phyloP scores from a whole-genome alignment of 1,140 invertebrate genomes.

The Lasioglossum albipes region DNA sequence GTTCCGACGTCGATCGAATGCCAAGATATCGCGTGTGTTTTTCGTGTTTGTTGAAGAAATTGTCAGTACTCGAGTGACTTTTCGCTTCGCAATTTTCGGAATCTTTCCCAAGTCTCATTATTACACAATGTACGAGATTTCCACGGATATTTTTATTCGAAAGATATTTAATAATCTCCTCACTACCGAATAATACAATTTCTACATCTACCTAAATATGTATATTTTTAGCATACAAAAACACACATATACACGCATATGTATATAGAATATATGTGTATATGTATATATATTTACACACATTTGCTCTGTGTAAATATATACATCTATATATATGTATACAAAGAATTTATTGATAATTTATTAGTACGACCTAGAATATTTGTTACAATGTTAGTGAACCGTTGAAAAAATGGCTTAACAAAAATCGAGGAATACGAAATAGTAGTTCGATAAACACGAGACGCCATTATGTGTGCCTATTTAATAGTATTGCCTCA shows the following conservation, averaged over 20 bases:
- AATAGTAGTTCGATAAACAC: slow-evolving; percentile 41
- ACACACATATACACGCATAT: no score
- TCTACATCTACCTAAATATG: no score
- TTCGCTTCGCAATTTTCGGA: neutral
- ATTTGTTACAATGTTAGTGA: no score
- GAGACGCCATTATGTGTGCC: slow-evolving; percentile 21
- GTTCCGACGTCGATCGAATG: neutral
- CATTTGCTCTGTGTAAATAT: no score
- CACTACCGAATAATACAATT: no score
- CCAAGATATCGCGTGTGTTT: slow-evolving; percentile 17
- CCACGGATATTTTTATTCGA: neutral
- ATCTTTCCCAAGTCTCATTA: neutral
- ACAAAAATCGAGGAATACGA: slow-evolving; percentile 15
- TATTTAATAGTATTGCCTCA: no score
- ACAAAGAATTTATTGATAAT: no score
- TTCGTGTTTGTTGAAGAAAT: slow-evolving; percentile 4
- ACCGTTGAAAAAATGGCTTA: neutral
- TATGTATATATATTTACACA: no score
- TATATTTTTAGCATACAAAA: no score
- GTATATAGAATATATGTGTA: no score
- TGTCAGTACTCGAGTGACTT: neutral
- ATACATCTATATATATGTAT: no score
- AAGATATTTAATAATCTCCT: neutral
- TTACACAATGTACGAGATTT: neutral
- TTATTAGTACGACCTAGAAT: no score